Base-by-base conservation (phyloP, 2,797 vertebrate species). In the Hippoglossus hippoglossus region DNA sequence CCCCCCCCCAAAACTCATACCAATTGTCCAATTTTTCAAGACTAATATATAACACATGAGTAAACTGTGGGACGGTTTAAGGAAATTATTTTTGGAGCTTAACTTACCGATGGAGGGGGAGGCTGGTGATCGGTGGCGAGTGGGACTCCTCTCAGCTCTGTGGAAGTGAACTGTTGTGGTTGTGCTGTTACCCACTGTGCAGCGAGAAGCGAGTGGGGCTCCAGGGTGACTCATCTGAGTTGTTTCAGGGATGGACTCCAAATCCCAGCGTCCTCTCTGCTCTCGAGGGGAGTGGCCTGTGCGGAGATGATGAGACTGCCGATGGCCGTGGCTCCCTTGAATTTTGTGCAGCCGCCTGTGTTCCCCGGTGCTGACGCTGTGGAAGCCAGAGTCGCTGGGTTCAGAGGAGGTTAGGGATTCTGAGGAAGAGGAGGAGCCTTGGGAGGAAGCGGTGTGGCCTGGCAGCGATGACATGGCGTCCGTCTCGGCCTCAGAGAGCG, bases 171-270 rank as follows among this genome's bases (percentile, higher is more conserved):
- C 90, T 1, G 87, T 87, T 0, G 91, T 91, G 36, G 84, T 93
- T 0, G 88, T 90, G 69, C 89, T 92, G 81, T 92, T 93, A 15
- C 90, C 92, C 80, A 93, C 90, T 3, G 83, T 87, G 86, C 91
- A 92, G 18, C 73, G 75, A 28, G 91, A 88, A 0, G 84, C 73
- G 70, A 80, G 85, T 0, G 82, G 79, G 0, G 36, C 63, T 28
- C 74, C 72, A 0, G 74, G 13, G 49, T 85, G 88, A 59, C 50
- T 82, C 83, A 91, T 67, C 0, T 61, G 82, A 0, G 69, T 83
- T 0, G 90, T 86, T 68, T 94, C 93, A 0, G 93, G 93, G 55
- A 94, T 94, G 51, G 93, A 93, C 88, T 94, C 93, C 83, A 94
- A 66, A 47, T 94, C 93, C 92, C 92, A 92, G 82, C 93, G 89